Evolutionary conservation across 2,888 invertebrate genomes (phyloP).

Genomic region (Tiliacea aurago): DNA sequence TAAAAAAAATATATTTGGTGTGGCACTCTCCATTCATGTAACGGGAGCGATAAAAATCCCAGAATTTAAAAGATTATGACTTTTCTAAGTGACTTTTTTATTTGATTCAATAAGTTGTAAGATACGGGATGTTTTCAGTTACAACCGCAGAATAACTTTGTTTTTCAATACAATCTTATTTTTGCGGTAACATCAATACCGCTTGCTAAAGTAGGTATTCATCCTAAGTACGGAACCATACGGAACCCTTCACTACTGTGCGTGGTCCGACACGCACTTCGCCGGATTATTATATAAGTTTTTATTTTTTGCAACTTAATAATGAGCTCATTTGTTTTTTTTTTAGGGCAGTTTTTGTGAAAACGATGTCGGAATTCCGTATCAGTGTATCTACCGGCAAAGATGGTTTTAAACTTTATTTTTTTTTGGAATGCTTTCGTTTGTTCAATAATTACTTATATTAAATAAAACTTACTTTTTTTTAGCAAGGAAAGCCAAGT

Average conservation of each 20-base stretch:
- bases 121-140: neutral
- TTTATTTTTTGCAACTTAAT: neutral
- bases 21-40: neutral
- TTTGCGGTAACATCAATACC: neutral
- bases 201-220: neutral
- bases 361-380: slow-evolving; percentile 39
- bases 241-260: neutral
- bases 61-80: neutral
- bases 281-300: neutral
- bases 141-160: neutral
- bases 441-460: slow-evolving; percentile 18
- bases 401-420: slow-evolving; percentile 61
- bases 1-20: neutral
- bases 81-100: neutral
- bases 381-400: slow-evolving; percentile 60
- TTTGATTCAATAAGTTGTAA: neutral
- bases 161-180: neutral
- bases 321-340: slow-evolving; percentile 28
- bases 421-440: slow-evolving; percentile 18
- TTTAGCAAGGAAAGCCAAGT: slow-evolving; percentile 63
- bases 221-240: neutral
- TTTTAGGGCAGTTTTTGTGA: slow-evolving; percentile 46
- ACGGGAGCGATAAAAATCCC: neutral
- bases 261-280: neutral
- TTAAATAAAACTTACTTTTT: slow-evolving; percentile 27